Percentiles rank a stretch among this genome's conserved stretches.
Evolutionary conservation across 2,113 vertebrate genomes (phyloP).

Genomic region (Proterorhinus semilunaris): DNA sequence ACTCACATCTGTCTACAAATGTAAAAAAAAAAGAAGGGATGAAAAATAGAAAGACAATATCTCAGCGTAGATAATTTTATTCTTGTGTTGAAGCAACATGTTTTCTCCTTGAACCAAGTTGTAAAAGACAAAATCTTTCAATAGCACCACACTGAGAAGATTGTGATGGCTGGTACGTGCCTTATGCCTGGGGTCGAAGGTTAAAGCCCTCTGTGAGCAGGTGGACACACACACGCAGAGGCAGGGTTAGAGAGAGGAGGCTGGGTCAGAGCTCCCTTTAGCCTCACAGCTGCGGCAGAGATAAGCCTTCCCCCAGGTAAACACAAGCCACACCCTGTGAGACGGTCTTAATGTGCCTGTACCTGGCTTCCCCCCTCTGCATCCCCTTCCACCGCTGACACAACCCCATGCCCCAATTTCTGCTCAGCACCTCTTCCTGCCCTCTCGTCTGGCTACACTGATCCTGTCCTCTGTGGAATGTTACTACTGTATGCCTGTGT

Average conservation of each 20-base stretch:
- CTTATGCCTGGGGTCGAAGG: constrained; percentile 61
- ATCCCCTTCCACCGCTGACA: constrained; percentile 37
- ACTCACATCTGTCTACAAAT: background rate
- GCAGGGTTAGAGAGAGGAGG: constrained; percentile 51
- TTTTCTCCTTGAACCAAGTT: constrained; percentile 74
- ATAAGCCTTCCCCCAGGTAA: constrained; percentile 72
- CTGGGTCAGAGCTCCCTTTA: constrained; percentile 77
- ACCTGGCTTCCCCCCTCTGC: constrained; percentile 25
- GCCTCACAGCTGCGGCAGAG: constrained; percentile 72
- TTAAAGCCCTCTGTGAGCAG: constrained; percentile 60
- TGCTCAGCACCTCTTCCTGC: constrained; percentile 19
- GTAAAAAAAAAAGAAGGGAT: background rate
- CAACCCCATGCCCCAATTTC: constrained; percentile 26
- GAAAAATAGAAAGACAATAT: background rate
- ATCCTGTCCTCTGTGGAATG: constrained; percentile 19
- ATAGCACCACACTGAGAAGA: constrained; percentile 69
- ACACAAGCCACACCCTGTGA: constrained; percentile 62
- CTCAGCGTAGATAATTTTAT: background rate
- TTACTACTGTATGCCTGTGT: constrained; percentile 12
- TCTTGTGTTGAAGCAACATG: constrained; percentile 24
- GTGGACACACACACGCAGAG: constrained; percentile 17
- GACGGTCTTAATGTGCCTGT: constrained; percentile 23
- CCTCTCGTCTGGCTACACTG: constrained; percentile 17
- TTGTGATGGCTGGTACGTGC: constrained; percentile 62
- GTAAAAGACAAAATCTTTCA: constrained; percentile 65